Evolutionary conservation across 2,888 invertebrate genomes (phyloP).

Genomic region (Melinaea marsaeus): DNA sequence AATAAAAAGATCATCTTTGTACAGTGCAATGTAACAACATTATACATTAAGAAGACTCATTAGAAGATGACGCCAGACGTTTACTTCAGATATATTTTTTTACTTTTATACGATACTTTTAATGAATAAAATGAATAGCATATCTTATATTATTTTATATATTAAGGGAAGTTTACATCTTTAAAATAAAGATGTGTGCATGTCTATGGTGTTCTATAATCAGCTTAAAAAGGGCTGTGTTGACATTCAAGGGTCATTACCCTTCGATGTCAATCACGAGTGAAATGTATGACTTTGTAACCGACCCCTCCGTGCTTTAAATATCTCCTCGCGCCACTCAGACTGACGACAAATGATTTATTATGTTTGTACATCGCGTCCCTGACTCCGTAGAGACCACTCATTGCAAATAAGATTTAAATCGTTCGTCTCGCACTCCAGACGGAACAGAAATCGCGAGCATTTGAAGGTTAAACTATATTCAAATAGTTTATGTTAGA

Average conservation of each 20-base stretch:
- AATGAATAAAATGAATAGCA: too few species aligned
- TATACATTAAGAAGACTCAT: too few species aligned
- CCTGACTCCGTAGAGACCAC: conserved; percentile 37
- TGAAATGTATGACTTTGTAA: conserved; percentile 33
- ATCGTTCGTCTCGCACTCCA: conserved; percentile 53
- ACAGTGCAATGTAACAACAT: too few species aligned
- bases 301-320: conserved; percentile 44
- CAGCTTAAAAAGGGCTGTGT: too few species aligned
- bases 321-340: conserved; percentile 44
- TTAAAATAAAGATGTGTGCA: too few species aligned
- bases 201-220: too few species aligned
- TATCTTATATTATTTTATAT: too few species aligned
- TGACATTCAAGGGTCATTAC: conserved; percentile 9
- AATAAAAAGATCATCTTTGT: too few species aligned
- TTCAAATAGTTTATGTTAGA: conserved; percentile 46
- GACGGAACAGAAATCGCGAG: conserved; percentile 52
- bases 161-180: too few species aligned
- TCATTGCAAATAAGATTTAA: conserved; percentile 50
- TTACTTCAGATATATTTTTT: too few species aligned
- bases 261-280: conserved; percentile 37
- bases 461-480: conserved; percentile 66
- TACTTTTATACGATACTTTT: too few species aligned
- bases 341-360: conserved; percentile 56
- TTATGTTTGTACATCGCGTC: conserved; percentile 51
- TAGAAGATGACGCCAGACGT: too few species aligned